Base-by-base conservation (phyloP, 2,888 invertebrate genomes). In the Stegana nigrithorax region DNA sequence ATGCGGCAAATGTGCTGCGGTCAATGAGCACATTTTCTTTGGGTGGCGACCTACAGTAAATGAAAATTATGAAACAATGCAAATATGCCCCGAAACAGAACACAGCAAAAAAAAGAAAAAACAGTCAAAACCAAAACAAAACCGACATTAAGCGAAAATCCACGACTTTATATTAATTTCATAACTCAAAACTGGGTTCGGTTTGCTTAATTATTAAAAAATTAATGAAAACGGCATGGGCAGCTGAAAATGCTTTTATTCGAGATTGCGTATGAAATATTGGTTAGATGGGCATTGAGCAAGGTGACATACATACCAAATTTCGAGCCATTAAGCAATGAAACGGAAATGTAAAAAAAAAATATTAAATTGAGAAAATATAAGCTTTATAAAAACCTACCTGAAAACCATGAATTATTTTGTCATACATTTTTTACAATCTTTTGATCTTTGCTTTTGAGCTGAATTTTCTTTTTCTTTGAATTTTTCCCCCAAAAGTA, bases 131-230 rank as follows among this genome's bases (percentile, higher is more conserved):
- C n/a, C n/a, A n/a, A n/a, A n/a, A n/a, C n/a, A n/a, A n/a, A n/a
- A n/a, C n/a, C n/a, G n/a, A n/a, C n/a, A n/a, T n/a, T n/a, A n/a
- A n/a, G n/a, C n/a, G n/a, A 55, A 55, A 55, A 12, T 32, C 19
- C 32, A 53, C 29, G 36, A 55, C 53, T 51, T 67, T 76, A 77
- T 79, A 75, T 79, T 79, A 75, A 79, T 79, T 75, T 75, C 75
- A 79, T 79, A 79, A 75, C 77, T 75, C 75, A 77, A 65, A 65
- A 47, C 19, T 53, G 53, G 14, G 39, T 23, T 45, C 56, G 63
- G 60, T 50, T 61, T 50, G 64, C 75, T 79, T 75, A 79, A 75
- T 75, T 75, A 75, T 75, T 77, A 75, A 78, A 72, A 77, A 75
- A 79, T 75, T 75, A 79, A 79, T 75, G 75, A 75, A 75, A 72